Conservation (phyloP, 2,797 vertebrate genomes). For the Argentina silus region DNA sequence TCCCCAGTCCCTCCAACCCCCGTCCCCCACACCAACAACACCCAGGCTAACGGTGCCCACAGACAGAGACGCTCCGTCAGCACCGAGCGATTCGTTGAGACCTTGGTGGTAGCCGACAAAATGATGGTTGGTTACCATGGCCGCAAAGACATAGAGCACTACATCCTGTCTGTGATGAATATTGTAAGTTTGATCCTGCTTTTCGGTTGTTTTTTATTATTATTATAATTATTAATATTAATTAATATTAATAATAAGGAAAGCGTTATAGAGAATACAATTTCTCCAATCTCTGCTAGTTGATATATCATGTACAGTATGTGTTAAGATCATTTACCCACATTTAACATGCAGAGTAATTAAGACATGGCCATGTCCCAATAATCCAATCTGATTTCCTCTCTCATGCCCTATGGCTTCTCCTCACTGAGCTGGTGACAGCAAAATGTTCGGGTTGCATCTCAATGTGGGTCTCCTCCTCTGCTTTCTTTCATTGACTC, state of each 20-base stretch:
- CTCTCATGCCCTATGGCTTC: too few species aligned
- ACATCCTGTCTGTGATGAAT: conserved; percentile 99
- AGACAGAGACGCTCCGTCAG: conserved; percentile 91
- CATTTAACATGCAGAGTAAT: too few species aligned
- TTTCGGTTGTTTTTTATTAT: conserved; percentile 33
- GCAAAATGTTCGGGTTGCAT: too few species aligned
- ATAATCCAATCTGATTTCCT: too few species aligned
- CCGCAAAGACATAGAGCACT: conserved; percentile 98
- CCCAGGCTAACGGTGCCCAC: conserved; percentile 57
- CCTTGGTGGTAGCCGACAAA: conserved; percentile 96
- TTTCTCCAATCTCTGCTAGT: too few species aligned
- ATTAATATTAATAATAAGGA: background rate
- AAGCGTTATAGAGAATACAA: background rate
- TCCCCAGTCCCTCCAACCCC: conserved; percentile 55
- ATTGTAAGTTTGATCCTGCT: conserved; percentile 99
- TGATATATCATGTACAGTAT: too few species aligned
- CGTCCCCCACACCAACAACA: conserved; percentile 67
- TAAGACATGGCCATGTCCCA: too few species aligned
- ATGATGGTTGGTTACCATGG: conserved; percentile 99
- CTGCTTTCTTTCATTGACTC: too few species aligned
- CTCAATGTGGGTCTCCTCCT: too few species aligned
- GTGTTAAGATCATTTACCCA: too few species aligned
- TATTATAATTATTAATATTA: too few species aligned
- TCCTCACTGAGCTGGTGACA: too few species aligned
- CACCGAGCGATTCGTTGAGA: conserved; percentile 97